Evolutionary conservation across 2,113 vertebrate species (phyloP), one percentile per base, ranked within the genome.

Genomic region (Malaclemys terrapin): DNA sequence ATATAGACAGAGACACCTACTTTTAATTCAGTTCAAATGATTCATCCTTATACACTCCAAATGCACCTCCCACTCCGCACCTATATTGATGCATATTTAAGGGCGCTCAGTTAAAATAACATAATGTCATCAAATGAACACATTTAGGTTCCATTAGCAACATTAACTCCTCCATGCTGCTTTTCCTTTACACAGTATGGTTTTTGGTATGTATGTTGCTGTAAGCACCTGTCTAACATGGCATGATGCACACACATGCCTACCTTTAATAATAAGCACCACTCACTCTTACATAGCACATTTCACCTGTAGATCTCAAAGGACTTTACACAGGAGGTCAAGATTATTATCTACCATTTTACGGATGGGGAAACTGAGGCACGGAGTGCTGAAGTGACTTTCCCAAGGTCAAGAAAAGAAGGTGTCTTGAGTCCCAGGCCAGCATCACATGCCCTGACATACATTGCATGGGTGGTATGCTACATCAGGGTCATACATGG

Each of bases 151-250:
- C 11, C 42, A 78, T 78, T 45, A 56, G 78, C 89, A 95, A 85
- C 59, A 54, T 27, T 38, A 42, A 38, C 59, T 69, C 19, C 11
- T 10, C 42, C 1, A 0, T 1, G 0, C 38, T 0, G 0, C 42
- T 1, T 5, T 42, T 80, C 45, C 84, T 92, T 85, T 38, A 72
- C 59, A 49, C 76, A 1, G 0, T 54, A 2, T 0, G 11, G 65
- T 8, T 83, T 95, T 83, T 52, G 65, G 27, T 80, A 91, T 42
- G 38, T 89, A 86, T 80, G 69, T 89, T 47, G 5, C 59, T 20
- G 4, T 47, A 25, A 82, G 53, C 81, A 38, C 35, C 38, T 10
- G 2, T 54, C 79, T 89, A 92, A 83, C 3, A 2, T 75, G 72
- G 72, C 84, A 49, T 45, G 56, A 4, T 47, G 57, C 80, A 81